phyloP scores from a whole-genome alignment of 2,888 invertebrate genomes.

The Magallana nippona region DNA sequence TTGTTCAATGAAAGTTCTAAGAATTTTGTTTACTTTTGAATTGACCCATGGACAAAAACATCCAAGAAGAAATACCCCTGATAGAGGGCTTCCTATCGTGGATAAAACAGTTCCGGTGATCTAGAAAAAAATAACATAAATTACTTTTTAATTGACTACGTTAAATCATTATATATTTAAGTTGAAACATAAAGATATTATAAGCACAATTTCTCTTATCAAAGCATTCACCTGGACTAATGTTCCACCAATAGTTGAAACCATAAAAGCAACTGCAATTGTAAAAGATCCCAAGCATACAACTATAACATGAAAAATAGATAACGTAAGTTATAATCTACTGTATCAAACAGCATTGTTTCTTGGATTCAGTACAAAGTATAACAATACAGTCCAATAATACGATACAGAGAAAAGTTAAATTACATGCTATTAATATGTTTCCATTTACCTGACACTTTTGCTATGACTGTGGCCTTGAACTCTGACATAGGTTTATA shows the following conservation, averaged over 20 bases:
- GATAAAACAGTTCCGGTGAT: slow-evolving; percentile 63
- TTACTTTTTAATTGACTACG: no score
- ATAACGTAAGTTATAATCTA: no score
- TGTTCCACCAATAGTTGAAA: slow-evolving; percentile 57
- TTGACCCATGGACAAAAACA: slow-evolving; percentile 69
- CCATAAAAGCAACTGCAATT: slow-evolving; percentile 54
- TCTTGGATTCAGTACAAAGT: no score
- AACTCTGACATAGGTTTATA: slow-evolving; percentile 60
- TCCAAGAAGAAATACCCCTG: slow-evolving; percentile 66
- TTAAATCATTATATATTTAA: no score
- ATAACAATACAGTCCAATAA: no score
- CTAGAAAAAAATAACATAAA: slow-evolving; percentile 47
- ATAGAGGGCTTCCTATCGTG: slow-evolving; percentile 64
- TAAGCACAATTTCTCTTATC: no score
- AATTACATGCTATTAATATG: no score
- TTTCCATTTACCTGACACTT: slow-evolving; percentile 56
- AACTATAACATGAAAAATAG: slow-evolving; percentile 48
- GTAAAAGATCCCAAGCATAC: slow-evolving; percentile 55
- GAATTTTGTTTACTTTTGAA: slow-evolving; percentile 58
- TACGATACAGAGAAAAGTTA: no score
- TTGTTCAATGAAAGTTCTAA: background rate
- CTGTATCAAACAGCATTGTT: no score
- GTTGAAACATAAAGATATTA: no score
- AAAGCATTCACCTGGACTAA: slow-evolving; percentile 53
- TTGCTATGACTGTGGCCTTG: slow-evolving; percentile 66